Base-by-base conservation (phyloP, 2,888 invertebrate genomes). In the Andrena fulva region DNA sequence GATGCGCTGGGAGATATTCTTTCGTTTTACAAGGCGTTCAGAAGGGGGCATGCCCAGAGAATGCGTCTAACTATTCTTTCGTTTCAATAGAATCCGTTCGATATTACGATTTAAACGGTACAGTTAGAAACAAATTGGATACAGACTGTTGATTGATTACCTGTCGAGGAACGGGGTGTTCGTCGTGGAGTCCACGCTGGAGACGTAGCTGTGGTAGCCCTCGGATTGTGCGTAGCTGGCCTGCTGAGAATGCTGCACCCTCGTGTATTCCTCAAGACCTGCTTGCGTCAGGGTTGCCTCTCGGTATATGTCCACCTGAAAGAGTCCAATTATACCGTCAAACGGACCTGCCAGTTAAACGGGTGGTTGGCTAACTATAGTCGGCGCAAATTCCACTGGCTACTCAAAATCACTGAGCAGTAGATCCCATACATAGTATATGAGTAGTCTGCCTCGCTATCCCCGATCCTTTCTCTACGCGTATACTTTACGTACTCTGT, bases 161-260 rank as follows among this genome's bases (percentile, higher is more conserved):
- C 97, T 95, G 93, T 97, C 97, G 87, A 97, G 94, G 93, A 97
- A 97, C 50, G 97, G 97, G 5, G 97, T 97, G 50, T 92, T 94
- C 27, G 94, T 94, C 70, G 96, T 96, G 8, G 96, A 96, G 93
- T 97, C 97, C 54, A 96, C 96, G 91, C 97, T 96, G 79, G 97
- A 96, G 33, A 97, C 97, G 93, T 97, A 97, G 92, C 97, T 97
- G 93, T 97, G 97, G 93, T 97, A 97, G 70, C 97, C 97, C 94
- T 97, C 97, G 71, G 97, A 97, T 91, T 97, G 97, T 69, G 97
- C 97, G 94, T 97, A 97, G 71, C 96, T 96, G 56, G 96, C 95
- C 91, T 97, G 96, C 90, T 96, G 96, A 89, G 96, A 96, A 92
- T 96, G 96, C 33, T 94, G 94, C 72, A 94, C 94, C 85, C 95